Evolutionary conservation across 2,888 invertebrate genomes (phyloP).

Genomic region (Caprella mutica): DNA sequence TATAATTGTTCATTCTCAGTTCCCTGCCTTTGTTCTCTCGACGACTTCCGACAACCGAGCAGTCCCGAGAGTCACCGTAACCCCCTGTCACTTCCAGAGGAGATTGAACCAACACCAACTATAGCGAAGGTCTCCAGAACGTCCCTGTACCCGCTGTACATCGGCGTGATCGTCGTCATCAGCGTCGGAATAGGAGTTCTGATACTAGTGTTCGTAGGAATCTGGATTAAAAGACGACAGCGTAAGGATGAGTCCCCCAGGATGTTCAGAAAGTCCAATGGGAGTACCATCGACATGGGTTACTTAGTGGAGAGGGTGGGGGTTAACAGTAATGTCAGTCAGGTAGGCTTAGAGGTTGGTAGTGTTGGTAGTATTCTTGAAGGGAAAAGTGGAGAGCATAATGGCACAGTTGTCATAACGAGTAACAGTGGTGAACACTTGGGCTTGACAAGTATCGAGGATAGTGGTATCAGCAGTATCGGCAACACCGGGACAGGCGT

Average conservation of each 20-base stretch:
- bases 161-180: slow-evolving; percentile 28
- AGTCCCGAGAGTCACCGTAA: slow-evolving; percentile 3
- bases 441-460: neutral
- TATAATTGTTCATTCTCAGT: no score
- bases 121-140: slow-evolving; percentile 28
- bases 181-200: slow-evolving; percentile 24
- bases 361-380: no score
- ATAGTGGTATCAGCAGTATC: neutral
- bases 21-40: slow-evolving; percentile 15
- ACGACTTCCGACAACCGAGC: slow-evolving; percentile 18
- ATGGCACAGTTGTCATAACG: neutral
- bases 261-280: slow-evolving; percentile 23
- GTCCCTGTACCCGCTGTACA: slow-evolving; percentile 23
- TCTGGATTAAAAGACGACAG: slow-evolving; percentile 18
- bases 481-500: no score
- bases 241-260: slow-evolving; percentile 22
- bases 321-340: neutral
- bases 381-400: no score
- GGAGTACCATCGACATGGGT: slow-evolving; percentile 25
- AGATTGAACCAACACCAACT: slow-evolving; percentile 9
- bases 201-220: slow-evolving; percentile 20
- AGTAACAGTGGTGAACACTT: neutral
- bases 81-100: neutral
- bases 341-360: neutral
- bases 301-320: slow-evolving; percentile 21